These are phyloP conservation scores for Mesorhabditis belari DNA, from an alignment of 2,888 invertebrate species.

Conservation along the genomic window DNA sequence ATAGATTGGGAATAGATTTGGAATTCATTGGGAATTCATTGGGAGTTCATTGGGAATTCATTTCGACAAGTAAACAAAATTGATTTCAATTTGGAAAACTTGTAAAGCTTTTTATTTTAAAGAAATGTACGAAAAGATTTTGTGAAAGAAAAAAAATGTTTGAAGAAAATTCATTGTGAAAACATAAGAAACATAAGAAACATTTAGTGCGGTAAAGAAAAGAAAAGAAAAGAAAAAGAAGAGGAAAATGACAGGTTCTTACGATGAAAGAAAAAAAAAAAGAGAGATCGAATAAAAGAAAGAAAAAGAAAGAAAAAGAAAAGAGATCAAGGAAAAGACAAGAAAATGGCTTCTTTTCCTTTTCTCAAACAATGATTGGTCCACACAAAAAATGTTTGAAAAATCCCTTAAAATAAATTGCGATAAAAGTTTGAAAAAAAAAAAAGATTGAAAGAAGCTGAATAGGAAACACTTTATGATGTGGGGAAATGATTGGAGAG, in stretches of 20 bases:
- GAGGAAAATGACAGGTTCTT: not conserved
- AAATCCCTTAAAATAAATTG: no score
- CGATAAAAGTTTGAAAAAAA: no score
- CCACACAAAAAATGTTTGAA: not conserved
- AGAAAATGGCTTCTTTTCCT: not conserved
- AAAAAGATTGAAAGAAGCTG: no score
- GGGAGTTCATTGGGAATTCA: not conserved
- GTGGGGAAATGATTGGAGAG: no score
- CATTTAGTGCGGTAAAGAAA: not conserved
- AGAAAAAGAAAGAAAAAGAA: slow-evolving; percentile 6
- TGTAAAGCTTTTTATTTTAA: not conserved
- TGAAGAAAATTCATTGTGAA: not conserved
- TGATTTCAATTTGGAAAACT: not conserved
- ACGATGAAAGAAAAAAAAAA: not conserved
- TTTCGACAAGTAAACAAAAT: not conserved
- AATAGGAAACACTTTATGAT: no score
- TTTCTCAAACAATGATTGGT: not conserved
- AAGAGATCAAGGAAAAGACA: no score
- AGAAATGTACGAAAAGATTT: not conserved
- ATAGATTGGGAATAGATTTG: no score
- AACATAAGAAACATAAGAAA: not conserved
- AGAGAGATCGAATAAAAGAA: slow-evolving; percentile 1
- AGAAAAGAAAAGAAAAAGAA: not conserved
- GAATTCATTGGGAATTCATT: not conserved
- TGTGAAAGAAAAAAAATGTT: not conserved